phyloP scores from a whole-genome alignment of 2,113 vertebrate genomes.

The Onychostruthus taczanowskii region DNA sequence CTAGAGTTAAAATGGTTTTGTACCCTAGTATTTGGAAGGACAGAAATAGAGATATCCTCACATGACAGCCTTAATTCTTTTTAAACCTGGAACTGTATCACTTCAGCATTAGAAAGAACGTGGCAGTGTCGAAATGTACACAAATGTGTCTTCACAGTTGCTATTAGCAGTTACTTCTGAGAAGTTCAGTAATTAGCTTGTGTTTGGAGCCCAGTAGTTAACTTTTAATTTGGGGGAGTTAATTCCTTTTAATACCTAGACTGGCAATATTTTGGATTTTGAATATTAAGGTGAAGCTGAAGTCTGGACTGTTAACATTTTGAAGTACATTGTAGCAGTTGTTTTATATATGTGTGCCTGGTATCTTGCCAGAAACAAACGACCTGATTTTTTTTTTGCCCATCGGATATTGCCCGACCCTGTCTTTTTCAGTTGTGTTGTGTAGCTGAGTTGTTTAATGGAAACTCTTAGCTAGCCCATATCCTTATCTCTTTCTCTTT shows the following conservation, averaged over 20 bases:
- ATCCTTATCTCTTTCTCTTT: slow-evolving; percentile 46
- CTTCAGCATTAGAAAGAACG: neutral
- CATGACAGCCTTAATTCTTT: neutral
- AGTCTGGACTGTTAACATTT: neutral
- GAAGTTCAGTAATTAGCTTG: neutral
- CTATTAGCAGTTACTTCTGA: neutral
- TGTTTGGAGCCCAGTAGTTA: neutral
- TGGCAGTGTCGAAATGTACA: neutral
- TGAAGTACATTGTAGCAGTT: neutral
- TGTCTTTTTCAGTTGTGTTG: slow-evolving; percentile 19
- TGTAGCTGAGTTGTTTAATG: slow-evolving; percentile 39
- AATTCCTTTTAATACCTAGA: neutral
- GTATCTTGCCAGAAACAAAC: neutral
- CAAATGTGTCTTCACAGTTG: neutral
- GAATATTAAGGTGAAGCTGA: neutral
- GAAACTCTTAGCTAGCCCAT: slow-evolving; percentile 9
- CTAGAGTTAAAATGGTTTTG: neutral
- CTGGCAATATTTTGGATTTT: neutral
- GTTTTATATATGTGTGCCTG: neutral
- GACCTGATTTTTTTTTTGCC: neutral
- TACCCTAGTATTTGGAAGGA: neutral
- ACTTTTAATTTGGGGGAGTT: neutral
- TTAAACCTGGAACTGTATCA: neutral
- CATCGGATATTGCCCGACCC: neutral
- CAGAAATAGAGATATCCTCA: neutral